Evolutionary conservation across 2,113 vertebrate genomes (phyloP), one percentile per base, ranked within the genome.

Genomic region (Eubucco bourcierii): DNA sequence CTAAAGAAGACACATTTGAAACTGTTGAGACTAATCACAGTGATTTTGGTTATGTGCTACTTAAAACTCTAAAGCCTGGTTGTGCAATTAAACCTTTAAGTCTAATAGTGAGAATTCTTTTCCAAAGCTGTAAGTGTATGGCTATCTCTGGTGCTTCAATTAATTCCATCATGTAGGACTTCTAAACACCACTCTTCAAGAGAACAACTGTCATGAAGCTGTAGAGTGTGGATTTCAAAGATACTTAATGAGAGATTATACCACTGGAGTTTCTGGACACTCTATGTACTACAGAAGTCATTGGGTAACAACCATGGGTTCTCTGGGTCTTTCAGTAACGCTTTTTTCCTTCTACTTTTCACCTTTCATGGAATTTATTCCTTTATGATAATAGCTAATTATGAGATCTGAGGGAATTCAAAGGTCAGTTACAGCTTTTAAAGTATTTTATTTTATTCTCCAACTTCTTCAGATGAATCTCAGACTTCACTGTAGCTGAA

Each of bases 11-110:
- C 21, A 3, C n/a, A 65, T 70, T 91, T 60, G 47, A 84, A 80
- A 88, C 34, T 67, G 27, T 74, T 64, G 58, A 95, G 77, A 56
- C 64, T 78, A 63, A 41, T 29, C 72, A 21, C 28, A 21, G 33
- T 63, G 75, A 65, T 44, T 76, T 92, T 84, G 58, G 70, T 58
- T 58, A 65, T 59, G 53, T 17, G 21, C 71, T 74, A 23, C 76
- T 81, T 94, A 61, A 29, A 76, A n/a, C 25, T 63, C 15, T 29
- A 46, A 76, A 74, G 63, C 80, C 64, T 71, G 63, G 15, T 73
- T 87, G 92, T 94, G 71, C 94, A 74, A 65, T 89, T 95, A 71
- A 93, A 88, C 67, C 97, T 93, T 94, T 25, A 28, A 71, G 81
- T 81, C 68, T 60, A 39, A 95, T 77, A 71, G 46, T 68, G 91